Base-by-base conservation (phyloP, 2,888 invertebrate genomes). In the Diplolepis rosae region DNA sequence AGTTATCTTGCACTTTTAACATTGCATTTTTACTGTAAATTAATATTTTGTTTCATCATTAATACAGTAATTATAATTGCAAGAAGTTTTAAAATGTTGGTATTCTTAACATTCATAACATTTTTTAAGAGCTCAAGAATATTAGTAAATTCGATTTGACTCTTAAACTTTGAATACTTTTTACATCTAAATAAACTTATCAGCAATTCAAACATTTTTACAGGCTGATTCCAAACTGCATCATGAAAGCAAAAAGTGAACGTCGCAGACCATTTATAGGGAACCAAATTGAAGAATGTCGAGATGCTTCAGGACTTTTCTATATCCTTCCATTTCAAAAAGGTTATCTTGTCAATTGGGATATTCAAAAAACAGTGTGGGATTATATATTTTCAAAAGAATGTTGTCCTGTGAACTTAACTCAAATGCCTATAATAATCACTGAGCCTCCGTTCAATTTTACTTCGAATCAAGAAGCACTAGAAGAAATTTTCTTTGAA, bases 231-330 rank as follows among this genome's bases (percentile, higher is more conserved):
- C 98, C 98, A 0, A 99, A 99, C 89, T 97, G 96, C 84, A 96
- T 99, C 30, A 97, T 98, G 93, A 99, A 99, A 91, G 98, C 98
- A 0, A 99, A 98, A 89, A 97, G 96, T 66, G 99, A 99, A 89
- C 91, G 98, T 68, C 93, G 98, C 9, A 92, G 99, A 51, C 94
- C 97, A 0, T 99, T 98, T 88, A 93, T 99, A 69, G 98, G 95
- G 0, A 93, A 95, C 82, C 98, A 99, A 90, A 94, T 99, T 15
- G 96, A 98, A 74, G 98, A 99, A 80, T 99, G 99, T 85, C 92
- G 98, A 28, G 99, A 99, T 87, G 94, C 96, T 0, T 98, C 98
- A 0, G 97, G 98, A 0, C 90, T 99, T 0, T 99, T 94, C 89
- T 99, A 96, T 86, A 94, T 98, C 68, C 90, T 98, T 68, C 96